Base-by-base conservation (phyloP, 2,113 vertebrate species). In the Neolamprologus tretocephalus region DNA sequence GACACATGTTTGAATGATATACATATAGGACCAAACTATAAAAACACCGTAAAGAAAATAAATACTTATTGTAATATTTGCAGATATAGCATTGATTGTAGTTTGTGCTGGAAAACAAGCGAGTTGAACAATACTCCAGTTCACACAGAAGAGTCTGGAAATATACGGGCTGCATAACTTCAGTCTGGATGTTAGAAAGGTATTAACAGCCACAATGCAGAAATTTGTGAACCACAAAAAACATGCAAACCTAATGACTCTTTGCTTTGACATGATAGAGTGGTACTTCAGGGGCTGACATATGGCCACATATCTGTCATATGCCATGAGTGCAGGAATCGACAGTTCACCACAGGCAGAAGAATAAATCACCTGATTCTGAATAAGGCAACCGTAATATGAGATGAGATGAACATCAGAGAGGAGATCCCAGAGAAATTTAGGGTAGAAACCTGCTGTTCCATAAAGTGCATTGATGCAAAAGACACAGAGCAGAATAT, bases 341-440 rank as follows among this genome's bases (percentile, higher is more conserved):
- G 0, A 53, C 3, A 53, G 0, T 53, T 53, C 9, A 0, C 51
- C 0, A 0, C 1, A 21, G 51, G 0, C 0, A 53, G 0, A 53
- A 11, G 51, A n/a, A 6, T 21, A 53, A 45, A 45, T 1, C 2
- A 45, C 12, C 42, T 45, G 2, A 14, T 0, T 45, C 12, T 45
- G 12, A 42, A 42, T 42, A 42, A 42, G 40, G 40, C 40, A 42
- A 42, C 40, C 1, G 5, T 42, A 42, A 42, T 13, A 42, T 42
- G 40, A 42, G 40, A 42, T 13, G 40, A 42, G 0, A 42, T 42
- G 0, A 42, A 42, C 42, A 45, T 45, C 6, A 45, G 42, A 45
- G 42, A 45, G 42, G 12, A 45, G 12, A 42, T 42, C 40, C 40
- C 40, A 42, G 40, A 42, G 45, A 49, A 49, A 49, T 49, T 0